A percentile compares a stretch with the other conserved stretches of the same genome.
Evolutionary conservation across 2,797 vertebrate species (phyloP).

Genomic region (Periophthalmus magnuspinnatus): DNA sequence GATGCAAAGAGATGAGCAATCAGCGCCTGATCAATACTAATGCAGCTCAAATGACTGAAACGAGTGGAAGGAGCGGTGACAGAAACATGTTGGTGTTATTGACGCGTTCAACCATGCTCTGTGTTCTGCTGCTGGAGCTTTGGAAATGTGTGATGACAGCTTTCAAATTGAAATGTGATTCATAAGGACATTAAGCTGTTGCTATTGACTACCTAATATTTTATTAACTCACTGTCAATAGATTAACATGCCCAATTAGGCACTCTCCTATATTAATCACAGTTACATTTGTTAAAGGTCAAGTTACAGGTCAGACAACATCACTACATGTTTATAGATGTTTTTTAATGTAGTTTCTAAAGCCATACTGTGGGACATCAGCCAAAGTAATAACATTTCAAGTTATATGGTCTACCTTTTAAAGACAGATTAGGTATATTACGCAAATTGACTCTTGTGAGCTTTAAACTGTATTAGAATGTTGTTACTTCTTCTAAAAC

Average conservation of each 20-base stretch:
- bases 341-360: too few species aligned
- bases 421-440: too few species aligned
- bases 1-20: slow-evolving; percentile 38
- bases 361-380: too few species aligned
- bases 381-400: too few species aligned
- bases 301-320: too few species aligned
- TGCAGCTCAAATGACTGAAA: slow-evolving; percentile 12
- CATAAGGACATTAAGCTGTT: slow-evolving; percentile 15
- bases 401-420: too few species aligned
- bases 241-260: slow-evolving; percentile 10
- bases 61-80: slow-evolving; percentile 4
- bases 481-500: too few species aligned
- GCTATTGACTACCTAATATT: slow-evolving; percentile 25
- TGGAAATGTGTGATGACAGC: neutral
- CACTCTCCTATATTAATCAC: slow-evolving; percentile 6
- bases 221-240: slow-evolving; percentile 10
- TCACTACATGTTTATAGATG: too few species aligned
- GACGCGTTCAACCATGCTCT: neutral
- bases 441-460: too few species aligned
- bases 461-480: too few species aligned
- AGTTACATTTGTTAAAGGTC: neutral
- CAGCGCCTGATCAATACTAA: slow-evolving; percentile 37
- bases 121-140: slow-evolving; percentile 3
- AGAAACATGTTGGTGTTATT: slow-evolving; percentile 8
- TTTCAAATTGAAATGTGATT: slow-evolving; percentile 9